A percentile compares a stretch with the other conserved stretches of the same genome.
phyloP scores from a whole-genome alignment of 2,888 invertebrate genomes.

The Dyspetes luteomarginatus region DNA sequence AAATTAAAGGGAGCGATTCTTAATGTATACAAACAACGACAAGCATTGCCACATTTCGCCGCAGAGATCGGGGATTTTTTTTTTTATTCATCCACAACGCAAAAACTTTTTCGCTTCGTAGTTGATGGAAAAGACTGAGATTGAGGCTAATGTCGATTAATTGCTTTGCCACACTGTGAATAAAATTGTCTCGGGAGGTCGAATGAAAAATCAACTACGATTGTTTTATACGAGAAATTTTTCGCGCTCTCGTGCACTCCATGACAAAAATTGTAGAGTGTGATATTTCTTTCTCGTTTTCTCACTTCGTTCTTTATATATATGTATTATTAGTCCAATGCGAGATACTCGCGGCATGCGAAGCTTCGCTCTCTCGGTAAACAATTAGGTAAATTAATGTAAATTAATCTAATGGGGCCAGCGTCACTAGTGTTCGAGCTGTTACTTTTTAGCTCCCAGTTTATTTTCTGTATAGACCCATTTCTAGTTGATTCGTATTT shows the following conservation, averaged over 20 bases:
- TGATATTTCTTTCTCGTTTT: constrained; percentile 15
- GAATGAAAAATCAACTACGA: constrained; percentile 3
- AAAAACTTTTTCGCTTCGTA: constrained; percentile 9
- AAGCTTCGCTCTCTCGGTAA: constrained; percentile 65
- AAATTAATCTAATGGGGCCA: constrained; percentile 76
- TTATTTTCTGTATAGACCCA: constrained; percentile 19
- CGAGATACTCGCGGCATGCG: not conserved
- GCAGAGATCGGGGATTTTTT: constrained; percentile 1
- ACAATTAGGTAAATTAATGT: constrained; percentile 76
- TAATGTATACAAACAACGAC: not conserved
- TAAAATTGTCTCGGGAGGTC: constrained; percentile 41
- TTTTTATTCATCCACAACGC: constrained; percentile 2
- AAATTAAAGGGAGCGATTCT: not conserved
- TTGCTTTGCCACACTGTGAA: constrained; percentile 41
- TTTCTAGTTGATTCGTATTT: too few species aligned
- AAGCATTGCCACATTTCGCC: not conserved
- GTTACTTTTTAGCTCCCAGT: constrained; percentile 36
- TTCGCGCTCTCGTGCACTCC: not conserved
- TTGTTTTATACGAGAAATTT: not conserved
- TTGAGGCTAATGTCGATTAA: constrained; percentile 59
- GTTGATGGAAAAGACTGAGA: constrained; percentile 34
- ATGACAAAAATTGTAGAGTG: not conserved
- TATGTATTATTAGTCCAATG: not conserved
- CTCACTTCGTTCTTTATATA: constrained; percentile 7
- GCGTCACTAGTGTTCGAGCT: constrained; percentile 54